Conservation (phyloP, 2,797 vertebrate genomes). For the Notamacropus eugenii region DNA sequence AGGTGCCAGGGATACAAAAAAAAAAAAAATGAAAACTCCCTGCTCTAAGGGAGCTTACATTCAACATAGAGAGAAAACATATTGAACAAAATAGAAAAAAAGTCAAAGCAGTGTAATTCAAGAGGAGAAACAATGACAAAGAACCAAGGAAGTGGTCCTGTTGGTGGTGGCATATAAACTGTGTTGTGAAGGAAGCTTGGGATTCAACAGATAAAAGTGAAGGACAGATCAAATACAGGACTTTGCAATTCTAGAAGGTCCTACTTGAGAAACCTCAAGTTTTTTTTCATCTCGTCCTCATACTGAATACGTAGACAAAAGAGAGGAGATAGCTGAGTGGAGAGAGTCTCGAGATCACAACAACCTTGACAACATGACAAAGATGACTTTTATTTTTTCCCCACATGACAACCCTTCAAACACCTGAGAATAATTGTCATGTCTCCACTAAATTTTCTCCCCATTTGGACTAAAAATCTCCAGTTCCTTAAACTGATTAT, state of each 20-base stretch:
- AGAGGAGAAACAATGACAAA: background rate
- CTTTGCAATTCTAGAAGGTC: background rate
- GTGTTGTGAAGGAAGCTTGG: background rate
- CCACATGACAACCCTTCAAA: background rate
- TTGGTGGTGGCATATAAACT: background rate
- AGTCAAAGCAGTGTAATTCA: background rate
- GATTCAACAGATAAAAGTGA: background rate
- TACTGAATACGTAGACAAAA: background rate
- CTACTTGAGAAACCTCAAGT: background rate
- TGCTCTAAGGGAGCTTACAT: background rate
- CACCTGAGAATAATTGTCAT: background rate
- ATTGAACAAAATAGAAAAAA: background rate
- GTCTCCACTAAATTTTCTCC: background rate
- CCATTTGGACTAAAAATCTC: background rate
- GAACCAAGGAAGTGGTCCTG: background rate
- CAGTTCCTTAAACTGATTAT: background rate
- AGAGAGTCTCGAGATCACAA: background rate
- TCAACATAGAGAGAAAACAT: background rate
- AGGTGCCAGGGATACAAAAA: background rate
- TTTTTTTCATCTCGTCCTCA: background rate
- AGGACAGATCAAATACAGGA: background rate
- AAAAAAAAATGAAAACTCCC: background rate
- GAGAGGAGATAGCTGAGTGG: background rate
- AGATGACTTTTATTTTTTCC: background rate
- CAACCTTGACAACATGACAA: background rate